Conservation (phyloP, 2,888 invertebrate species). For the Acronicta alni region DNA sequence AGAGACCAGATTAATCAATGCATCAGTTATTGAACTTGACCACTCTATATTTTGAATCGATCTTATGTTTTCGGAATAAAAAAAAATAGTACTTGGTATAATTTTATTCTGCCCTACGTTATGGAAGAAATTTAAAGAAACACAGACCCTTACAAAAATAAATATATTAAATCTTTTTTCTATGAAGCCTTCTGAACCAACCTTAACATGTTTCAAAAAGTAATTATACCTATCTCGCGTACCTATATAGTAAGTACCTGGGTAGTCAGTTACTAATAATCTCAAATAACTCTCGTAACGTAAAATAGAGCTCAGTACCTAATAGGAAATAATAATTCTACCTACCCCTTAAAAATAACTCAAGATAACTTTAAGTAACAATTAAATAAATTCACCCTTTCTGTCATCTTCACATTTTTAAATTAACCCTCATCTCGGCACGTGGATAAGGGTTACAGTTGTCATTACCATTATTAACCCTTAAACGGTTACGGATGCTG, state of each 20-base stretch:
- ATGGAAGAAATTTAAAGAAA: too few relatives aligned
- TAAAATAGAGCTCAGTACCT: too few relatives aligned
- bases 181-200: too few relatives aligned
- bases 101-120: too few relatives aligned
- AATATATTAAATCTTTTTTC: too few relatives aligned
- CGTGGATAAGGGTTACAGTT: constrained; percentile 77
- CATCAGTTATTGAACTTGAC: constrained; percentile 48
- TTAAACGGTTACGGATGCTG: constrained; percentile 79
- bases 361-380: constrained; percentile 42
- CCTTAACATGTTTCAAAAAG: too few relatives aligned
- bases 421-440: constrained; percentile 79
- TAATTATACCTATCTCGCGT: too few relatives aligned
- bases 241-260: too few relatives aligned
- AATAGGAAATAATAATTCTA: background rate
- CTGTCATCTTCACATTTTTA: constrained; percentile 54
- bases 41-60: constrained; percentile 12
- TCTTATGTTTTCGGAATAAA: constrained; percentile 9
- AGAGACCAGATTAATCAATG: constrained; percentile 56
- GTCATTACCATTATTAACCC: constrained; percentile 78
- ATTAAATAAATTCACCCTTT: constrained; percentile 54
- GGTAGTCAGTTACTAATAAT: too few relatives aligned
- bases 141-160: too few relatives aligned
- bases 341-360: constrained; percentile 13
- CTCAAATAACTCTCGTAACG: too few relatives aligned
- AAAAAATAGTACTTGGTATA: too few relatives aligned